Conservation (phyloP, 2,888 invertebrate species). For the Capitulum mitella region DNA sequence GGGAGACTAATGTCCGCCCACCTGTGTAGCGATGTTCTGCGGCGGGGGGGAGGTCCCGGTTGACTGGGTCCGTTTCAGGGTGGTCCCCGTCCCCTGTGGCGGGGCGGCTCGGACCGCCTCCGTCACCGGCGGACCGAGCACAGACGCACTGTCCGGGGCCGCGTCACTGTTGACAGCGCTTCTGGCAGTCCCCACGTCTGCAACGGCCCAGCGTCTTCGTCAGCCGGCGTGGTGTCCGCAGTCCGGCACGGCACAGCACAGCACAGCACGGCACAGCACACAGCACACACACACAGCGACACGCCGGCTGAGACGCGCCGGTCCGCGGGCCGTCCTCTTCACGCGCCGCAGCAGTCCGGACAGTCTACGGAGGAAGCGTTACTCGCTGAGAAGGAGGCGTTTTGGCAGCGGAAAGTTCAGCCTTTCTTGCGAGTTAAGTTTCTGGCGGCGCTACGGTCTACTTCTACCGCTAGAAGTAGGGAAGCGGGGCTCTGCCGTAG, state of each 20-base stretch:
- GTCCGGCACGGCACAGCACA: neutral
- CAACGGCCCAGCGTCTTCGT: neutral
- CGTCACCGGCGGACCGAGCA: no score
- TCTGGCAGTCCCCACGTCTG: neutral
- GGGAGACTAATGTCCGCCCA: neutral
- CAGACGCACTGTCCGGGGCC: neutral
- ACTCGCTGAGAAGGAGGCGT: neutral
- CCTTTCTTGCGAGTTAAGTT: neutral
- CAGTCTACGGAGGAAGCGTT: neutral
- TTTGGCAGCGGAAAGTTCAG: neutral
- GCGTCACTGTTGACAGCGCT: neutral
- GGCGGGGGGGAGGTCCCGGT: neutral
- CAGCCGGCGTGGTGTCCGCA: neutral
- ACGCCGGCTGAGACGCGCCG: neutral
- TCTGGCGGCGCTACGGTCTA: neutral
- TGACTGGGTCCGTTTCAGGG: neutral
- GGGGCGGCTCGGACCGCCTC: neutral
- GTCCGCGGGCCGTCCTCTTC: neutral
- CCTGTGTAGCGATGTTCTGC: constrained; percentile 25
- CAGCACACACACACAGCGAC: neutral
- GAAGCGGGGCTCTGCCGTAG: neutral
- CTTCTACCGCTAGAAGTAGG: neutral
- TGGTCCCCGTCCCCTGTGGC: neutral
- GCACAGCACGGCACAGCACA: neutral
- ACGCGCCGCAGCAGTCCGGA: neutral